These are phyloP conservation scores for Acromyrmex charruanus DNA, from an alignment of 1,140 invertebrate species.

Conservation along the genomic window DNA sequence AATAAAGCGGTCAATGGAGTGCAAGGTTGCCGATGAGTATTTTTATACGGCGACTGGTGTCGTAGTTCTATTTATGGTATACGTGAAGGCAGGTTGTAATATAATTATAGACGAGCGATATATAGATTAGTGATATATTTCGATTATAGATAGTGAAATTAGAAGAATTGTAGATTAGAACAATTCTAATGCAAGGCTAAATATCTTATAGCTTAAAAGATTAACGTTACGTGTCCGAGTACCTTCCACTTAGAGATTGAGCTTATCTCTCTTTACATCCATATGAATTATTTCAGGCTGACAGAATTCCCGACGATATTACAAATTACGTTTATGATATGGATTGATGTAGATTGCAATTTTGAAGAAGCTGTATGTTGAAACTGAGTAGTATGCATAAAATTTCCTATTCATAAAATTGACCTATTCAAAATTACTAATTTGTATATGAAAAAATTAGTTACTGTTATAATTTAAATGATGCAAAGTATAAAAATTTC, in stretches of 20 bases:
- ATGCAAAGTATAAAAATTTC: neutral
- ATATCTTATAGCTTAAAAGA: slow-evolving; percentile 22
- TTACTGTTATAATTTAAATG: neutral
- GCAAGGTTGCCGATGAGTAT: slow-evolving; percentile 71
- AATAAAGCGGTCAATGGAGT: slow-evolving; percentile 72
- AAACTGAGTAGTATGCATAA: neutral
- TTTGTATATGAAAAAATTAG: neutral
- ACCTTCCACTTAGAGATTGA: neutral
- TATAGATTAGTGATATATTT: slow-evolving; percentile 32
- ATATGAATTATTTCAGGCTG: slow-evolving; percentile 27
- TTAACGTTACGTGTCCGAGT: slow-evolving; percentile 18
- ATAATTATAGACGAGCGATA: slow-evolving; percentile 61
- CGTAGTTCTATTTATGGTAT: slow-evolving; percentile 73
- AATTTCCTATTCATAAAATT: neutral
- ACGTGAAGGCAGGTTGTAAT: slow-evolving; percentile 21
- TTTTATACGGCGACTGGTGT: slow-evolving; percentile 68
- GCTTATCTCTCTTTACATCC: slow-evolving; percentile 8
- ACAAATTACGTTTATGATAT: slow-evolving; percentile 19
- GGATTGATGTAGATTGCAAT: neutral
- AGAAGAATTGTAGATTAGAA: neutral
- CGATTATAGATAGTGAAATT: neutral
- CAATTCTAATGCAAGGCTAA: neutral
- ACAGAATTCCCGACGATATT: slow-evolving; percentile 11
- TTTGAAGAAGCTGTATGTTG: neutral
- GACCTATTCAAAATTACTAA: neutral